Evolutionary conservation across 1,140 invertebrate species (phyloP).

Genomic region (Caerostris extrusa): DNA sequence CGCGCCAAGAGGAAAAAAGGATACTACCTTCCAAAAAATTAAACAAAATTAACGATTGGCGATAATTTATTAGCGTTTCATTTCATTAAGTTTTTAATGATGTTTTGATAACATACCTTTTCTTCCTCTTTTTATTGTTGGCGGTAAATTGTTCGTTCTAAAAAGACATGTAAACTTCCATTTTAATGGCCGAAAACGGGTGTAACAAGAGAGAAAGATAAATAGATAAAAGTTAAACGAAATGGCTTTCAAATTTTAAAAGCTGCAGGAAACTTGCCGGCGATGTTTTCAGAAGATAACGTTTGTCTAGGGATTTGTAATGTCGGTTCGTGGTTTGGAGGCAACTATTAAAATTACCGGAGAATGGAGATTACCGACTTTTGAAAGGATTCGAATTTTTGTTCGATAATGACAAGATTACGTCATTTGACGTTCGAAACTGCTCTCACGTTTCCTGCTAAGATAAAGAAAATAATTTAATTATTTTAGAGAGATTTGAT

Average conservation of each 20-base stretch:
- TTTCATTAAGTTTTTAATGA: conserved; percentile 39
- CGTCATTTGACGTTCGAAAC: not conserved
- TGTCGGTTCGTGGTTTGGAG: not conserved
- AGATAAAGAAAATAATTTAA: not conserved
- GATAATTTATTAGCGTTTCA: conserved; percentile 38
- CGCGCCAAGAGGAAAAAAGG: too few relatives aligned
- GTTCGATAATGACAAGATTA: not conserved
- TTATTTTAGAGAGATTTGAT: not conserved
- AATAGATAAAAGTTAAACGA: conserved; percentile 25
- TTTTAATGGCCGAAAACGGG: not conserved
- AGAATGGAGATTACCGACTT: not conserved
- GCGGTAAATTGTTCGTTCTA: conserved; percentile 7
- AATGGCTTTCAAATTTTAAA: conserved; percentile 34
- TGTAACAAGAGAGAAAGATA: not conserved
- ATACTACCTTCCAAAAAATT: not conserved
- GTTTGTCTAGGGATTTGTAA: not conserved
- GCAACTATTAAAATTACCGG: not conserved
- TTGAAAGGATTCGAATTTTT: not conserved
- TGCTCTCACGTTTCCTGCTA: not conserved
- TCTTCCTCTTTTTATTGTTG: not conserved
- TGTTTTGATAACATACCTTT: conserved; percentile 27
- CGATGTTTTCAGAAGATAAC: not conserved
- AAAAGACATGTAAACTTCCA: not conserved
- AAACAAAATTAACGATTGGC: not conserved
- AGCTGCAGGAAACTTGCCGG: not conserved